Evolutionary conservation across 64 coral and sea anemone species (phyloP).

Genomic region (Hydrozoanthus tunicans): DNA sequence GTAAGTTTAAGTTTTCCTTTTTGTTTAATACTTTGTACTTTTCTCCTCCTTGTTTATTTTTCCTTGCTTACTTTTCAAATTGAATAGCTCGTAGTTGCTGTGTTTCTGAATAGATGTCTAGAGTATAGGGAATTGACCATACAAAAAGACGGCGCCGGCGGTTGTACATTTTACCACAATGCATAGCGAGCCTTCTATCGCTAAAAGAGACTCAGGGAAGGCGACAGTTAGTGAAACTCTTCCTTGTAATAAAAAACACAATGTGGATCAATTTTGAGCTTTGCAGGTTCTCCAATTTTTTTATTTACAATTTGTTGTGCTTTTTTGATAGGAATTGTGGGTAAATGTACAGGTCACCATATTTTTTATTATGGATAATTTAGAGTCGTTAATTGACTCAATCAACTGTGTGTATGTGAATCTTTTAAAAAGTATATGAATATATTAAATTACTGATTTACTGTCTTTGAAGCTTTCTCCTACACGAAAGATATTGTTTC

Average conservation of each 20-base stretch:
- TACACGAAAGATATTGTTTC: not conserved
- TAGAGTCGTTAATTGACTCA: not conserved
- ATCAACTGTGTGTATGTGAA: constrained; percentile 9
- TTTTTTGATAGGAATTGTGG: constrained; percentile 6
- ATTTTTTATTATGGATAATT: constrained; percentile 11
- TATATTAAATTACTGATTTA: constrained; percentile 3
- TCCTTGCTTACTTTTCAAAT: constrained; percentile 9
- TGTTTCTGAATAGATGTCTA: not conserved
- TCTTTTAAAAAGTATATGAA: constrained; percentile 10
- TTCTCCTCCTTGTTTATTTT: constrained; percentile 9
- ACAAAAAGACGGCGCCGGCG: not conserved
- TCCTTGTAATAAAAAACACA: constrained; percentile 3
- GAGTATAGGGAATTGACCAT: not conserved
- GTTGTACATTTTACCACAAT: constrained; percentile 8
- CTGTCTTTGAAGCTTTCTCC: not conserved
- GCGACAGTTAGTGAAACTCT: not conserved
- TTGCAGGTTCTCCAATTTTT: not conserved
- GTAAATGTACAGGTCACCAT: not conserved
- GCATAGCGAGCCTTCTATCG: constrained; percentile 2
- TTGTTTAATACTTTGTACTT: constrained; percentile 5
- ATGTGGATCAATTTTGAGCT: not conserved
- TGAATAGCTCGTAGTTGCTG: not conserved
- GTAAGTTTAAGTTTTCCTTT: not conserved
- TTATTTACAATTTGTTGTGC: constrained; percentile 6
- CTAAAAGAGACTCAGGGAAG: constrained; percentile 3